Evolutionary conservation across 2,113 vertebrate genomes (phyloP).

Genomic region (Lophotis ruficrista): DNA sequence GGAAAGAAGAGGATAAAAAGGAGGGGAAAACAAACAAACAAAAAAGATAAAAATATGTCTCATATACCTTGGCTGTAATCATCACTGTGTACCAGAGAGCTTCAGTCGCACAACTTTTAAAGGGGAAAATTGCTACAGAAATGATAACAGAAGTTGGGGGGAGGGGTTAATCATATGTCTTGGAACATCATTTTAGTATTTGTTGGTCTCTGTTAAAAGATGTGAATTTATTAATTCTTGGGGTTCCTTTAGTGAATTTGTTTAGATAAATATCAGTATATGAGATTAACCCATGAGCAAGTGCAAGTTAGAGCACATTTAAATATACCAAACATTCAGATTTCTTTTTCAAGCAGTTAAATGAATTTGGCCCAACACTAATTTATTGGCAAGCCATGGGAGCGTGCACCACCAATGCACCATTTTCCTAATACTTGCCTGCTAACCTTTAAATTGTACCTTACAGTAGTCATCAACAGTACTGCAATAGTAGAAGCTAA

Average conservation of each 20-base stretch:
- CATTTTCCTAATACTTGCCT: neutral
- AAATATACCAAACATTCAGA: neutral
- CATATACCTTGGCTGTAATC: neutral
- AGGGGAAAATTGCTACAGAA: neutral
- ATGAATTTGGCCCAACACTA: neutral
- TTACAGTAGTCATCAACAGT: neutral
- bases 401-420: neutral
- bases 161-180: neutral
- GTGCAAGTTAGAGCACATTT: neutral
- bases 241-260: neutral
- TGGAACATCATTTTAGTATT: neutral
- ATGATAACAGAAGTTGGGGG: neutral
- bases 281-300: neutral
- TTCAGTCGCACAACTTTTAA: neutral
- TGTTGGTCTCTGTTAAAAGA: neutral
- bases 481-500: neutral
- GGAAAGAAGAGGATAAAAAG: neutral
- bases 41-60: neutral
- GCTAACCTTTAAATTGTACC: neutral
- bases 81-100: neutral
- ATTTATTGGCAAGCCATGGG: neutral
- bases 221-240: neutral
- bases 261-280: neutral
- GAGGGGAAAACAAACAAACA: accelerated
- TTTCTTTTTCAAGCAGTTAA: neutral